Conservation (phyloP, 2,797 vertebrate genomes). For the Antennarius maculatus region DNA sequence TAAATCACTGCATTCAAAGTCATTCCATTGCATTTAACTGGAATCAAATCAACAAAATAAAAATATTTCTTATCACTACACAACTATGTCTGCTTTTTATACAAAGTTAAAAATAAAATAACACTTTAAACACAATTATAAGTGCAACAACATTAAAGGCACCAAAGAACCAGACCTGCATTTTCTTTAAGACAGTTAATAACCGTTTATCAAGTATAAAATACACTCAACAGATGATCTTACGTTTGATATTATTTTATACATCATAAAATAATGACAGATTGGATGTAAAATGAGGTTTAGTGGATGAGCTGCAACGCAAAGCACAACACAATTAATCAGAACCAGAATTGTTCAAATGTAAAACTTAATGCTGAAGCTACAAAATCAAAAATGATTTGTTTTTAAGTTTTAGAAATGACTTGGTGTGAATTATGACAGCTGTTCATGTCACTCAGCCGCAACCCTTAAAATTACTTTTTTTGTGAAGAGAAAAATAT, state of each 20-base stretch:
- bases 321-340: neutral
- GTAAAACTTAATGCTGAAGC: too few relatives aligned
- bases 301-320: neutral
- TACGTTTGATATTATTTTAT: constrained; percentile 1
- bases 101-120: constrained; percentile 31
- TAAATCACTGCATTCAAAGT: constrained; percentile 2
- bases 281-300: constrained; percentile 10
- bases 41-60: too few relatives aligned
- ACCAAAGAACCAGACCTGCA: neutral
- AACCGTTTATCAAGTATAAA: constrained; percentile 1
- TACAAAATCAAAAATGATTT: too few relatives aligned
- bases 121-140: constrained; percentile 1
- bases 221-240: constrained; percentile 34
- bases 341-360: too few relatives aligned
- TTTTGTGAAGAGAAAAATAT: too few relatives aligned
- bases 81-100: neutral
- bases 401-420: too few relatives aligned
- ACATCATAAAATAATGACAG: constrained; percentile 19
- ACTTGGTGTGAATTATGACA: too few relatives aligned
- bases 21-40: too few relatives aligned
- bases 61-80: too few relatives aligned
- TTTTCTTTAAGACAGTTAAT: constrained; percentile 1
- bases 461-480: too few relatives aligned
- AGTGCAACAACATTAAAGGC: constrained; percentile 22
- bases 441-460: too few relatives aligned